phyloP scores from a whole-genome alignment of 2,113 vertebrate species.

The Mionectes macconnelli region DNA sequence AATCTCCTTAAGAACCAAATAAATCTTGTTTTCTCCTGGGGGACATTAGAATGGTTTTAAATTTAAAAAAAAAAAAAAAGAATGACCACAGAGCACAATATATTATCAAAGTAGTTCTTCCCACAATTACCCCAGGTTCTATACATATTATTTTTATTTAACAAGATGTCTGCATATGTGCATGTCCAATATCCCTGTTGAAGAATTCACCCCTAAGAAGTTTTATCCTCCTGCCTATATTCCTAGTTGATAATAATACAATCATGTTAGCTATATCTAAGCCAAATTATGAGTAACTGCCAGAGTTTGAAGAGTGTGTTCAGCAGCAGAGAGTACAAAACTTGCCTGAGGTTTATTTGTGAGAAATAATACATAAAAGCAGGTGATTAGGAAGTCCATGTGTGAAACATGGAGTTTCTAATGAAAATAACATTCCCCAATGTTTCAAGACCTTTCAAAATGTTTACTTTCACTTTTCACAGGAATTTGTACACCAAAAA shows the following conservation, averaged over 20 bases:
- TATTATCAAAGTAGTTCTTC: neutral
- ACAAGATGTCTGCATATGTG: neutral
- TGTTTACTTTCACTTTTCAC: neutral
- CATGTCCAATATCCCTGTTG: neutral
- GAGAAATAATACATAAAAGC: neutral
- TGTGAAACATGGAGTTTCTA: neutral
- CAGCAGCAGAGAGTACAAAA: slow-evolving; percentile 2
- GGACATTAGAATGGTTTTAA: neutral
- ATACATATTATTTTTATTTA: neutral
- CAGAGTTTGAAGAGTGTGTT: neutral
- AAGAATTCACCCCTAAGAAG: neutral
- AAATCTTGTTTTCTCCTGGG: neutral
- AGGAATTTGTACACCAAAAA: neutral
- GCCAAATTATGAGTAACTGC: neutral
- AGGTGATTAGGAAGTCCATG: neutral
- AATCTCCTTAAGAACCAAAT: neutral
- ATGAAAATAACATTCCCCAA: neutral
- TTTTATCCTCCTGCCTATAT: neutral
- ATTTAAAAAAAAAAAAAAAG: neutral
- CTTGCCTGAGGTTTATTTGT: slow-evolving; percentile 4
- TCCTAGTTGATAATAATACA: neutral
- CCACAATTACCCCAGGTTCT: neutral
- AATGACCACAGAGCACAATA: neutral
- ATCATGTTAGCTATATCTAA: neutral
- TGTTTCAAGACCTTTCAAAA: neutral